Evolutionary conservation across 1,140 invertebrate genomes (phyloP).

Genomic region (Ridgeia piscesae): DNA sequence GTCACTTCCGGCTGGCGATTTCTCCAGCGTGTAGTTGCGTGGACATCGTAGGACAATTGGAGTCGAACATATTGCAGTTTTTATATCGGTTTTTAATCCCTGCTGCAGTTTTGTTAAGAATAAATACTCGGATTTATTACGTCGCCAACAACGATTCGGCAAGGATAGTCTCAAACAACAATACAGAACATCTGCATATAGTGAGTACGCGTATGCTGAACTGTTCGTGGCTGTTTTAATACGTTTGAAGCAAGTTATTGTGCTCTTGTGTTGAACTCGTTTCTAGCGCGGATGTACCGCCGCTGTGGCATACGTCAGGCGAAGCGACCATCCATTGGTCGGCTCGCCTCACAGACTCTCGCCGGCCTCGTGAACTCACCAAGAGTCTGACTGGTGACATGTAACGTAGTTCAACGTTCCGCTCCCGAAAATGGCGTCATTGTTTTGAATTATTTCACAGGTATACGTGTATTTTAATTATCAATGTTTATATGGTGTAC

Average conservation of each 20-base stretch:
- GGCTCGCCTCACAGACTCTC: too few species aligned
- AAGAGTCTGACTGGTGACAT: too few species aligned
- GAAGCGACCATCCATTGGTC: too few species aligned
- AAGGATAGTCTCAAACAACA: not conserved
- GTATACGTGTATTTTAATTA: too few species aligned
- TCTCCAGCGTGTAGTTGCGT: not conserved
- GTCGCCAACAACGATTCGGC: not conserved
- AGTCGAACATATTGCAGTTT: not conserved
- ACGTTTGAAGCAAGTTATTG: not conserved
- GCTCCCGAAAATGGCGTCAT: too few species aligned
- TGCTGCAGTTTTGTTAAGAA: not conserved
- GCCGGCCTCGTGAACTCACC: too few species aligned
- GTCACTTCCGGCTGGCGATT: not conserved
- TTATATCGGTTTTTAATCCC: not conserved
- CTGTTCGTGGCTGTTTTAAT: not conserved
- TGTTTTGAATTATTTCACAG: too few species aligned
- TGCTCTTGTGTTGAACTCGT: not conserved
- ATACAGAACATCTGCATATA: not conserved
- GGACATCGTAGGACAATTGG: not conserved
- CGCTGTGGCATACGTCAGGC: too few species aligned
- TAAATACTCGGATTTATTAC: not conserved
- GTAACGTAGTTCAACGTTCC: too few species aligned
- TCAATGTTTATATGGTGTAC: too few species aligned
- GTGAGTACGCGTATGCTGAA: not conserved
- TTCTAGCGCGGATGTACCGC: not conserved